Conservation (phyloP, 2,888 invertebrate species). For the Erebia aethiops region DNA sequence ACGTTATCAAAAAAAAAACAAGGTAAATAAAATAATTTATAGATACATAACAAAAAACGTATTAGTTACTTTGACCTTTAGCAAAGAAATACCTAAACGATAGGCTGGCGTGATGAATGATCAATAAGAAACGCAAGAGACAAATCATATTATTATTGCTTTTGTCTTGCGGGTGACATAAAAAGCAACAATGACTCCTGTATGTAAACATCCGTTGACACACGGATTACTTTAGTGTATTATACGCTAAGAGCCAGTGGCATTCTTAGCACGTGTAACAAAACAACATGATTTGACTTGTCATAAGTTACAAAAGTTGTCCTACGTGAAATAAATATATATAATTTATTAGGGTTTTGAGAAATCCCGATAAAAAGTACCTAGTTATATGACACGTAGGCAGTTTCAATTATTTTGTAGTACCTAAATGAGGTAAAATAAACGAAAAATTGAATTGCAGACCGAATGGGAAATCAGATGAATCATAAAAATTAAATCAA, state of each 20-base stretch:
- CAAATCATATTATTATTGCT: background rate
- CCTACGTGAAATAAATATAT: too few species aligned
- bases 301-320: too few species aligned
- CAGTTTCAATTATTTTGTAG: too few species aligned
- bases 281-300: too few species aligned
- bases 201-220: background rate
- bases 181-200: slow-evolving; percentile 6
- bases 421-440: too few species aligned
- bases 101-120: background rate
- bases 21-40: background rate
- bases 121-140: background rate
- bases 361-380: too few species aligned
- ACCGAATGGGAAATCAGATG: too few species aligned
- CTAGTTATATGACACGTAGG: too few species aligned
- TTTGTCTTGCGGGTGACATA: background rate
- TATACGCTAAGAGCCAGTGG: background rate
- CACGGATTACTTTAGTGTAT: background rate
- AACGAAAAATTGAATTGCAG: too few species aligned
- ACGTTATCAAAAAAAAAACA: background rate
- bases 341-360: too few species aligned
- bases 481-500: too few species aligned
- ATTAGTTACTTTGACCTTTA: background rate
- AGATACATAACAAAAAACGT: background rate
- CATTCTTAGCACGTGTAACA: too few species aligned
- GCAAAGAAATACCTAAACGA: background rate